These are phyloP conservation scores for Drosophila nikananu DNA, from an alignment of 1,140 invertebrate genomes.

Conservation along the genomic window DNA sequence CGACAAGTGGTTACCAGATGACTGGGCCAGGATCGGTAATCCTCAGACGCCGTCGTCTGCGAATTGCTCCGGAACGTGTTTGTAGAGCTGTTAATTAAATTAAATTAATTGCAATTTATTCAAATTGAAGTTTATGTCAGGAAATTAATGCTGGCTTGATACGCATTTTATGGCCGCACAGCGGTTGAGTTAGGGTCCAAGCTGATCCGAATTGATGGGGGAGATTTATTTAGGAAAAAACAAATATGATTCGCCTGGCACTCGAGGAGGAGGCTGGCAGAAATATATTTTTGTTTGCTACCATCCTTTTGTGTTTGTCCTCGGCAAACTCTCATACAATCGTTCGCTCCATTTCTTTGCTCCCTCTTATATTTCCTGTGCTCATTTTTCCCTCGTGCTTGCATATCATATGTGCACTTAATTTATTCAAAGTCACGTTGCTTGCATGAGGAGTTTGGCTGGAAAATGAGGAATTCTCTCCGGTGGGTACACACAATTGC, in stretches of 20 bases:
- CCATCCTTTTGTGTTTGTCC: slow-evolving; percentile 35
- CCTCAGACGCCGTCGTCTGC: slow-evolving; percentile 1
- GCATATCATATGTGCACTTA: slow-evolving; percentile 75
- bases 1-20: slow-evolving; percentile 59
- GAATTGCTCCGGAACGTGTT: slow-evolving; percentile 54
- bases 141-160: slow-evolving; percentile 35
- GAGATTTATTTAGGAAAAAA: slow-evolving; percentile 4
- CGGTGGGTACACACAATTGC: slow-evolving; percentile 39
- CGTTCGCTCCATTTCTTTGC: slow-evolving; percentile 60
- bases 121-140: slow-evolving; percentile 34
- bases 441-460: slow-evolving; percentile 45
- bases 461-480: slow-evolving; percentile 52
- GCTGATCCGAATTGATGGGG: slow-evolving; percentile 28
- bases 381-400: slow-evolving; percentile 23
- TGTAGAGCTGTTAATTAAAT: slow-evolving; percentile 72
- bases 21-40: slow-evolving; percentile 36
- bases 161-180: slow-evolving; percentile 25
- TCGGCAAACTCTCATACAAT: slow-evolving; percentile 24
- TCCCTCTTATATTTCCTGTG: neutral
- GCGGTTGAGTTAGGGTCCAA: neutral
- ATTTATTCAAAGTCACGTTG: slow-evolving; percentile 81
- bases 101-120: slow-evolving; percentile 52
- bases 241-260: slow-evolving; percentile 24
- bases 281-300: slow-evolving; percentile 52
- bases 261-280: slow-evolving; percentile 13